These are phyloP conservation scores for Drosophila ficusphila DNA, from an alignment of 1,140 invertebrate genomes.

Conservation along the genomic window DNA sequence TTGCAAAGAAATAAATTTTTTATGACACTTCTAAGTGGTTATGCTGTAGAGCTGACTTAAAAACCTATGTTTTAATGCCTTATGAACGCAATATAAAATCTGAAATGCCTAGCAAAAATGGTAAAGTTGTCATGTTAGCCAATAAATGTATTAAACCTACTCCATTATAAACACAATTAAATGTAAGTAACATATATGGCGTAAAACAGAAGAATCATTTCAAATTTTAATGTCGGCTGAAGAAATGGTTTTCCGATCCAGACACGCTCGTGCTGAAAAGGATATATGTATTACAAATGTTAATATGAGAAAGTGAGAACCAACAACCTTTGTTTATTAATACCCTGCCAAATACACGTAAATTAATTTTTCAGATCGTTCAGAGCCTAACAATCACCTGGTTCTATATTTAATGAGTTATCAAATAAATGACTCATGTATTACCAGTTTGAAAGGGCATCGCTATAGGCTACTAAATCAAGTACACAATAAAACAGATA, in stretches of 20 bases:
- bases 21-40: too few species aligned
- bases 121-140: background rate
- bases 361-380: slow-evolving; percentile 2
- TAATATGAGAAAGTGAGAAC: slow-evolving; percentile 1
- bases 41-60: too few species aligned
- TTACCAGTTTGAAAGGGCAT: background rate
- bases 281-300: slow-evolving; percentile 8
- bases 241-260: background rate
- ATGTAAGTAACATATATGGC: background rate
- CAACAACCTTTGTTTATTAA: background rate
- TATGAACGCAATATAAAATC: too few species aligned
- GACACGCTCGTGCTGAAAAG: slow-evolving; percentile 4
- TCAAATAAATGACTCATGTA: slow-evolving; percentile 32
- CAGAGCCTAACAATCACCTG: slow-evolving; percentile 15
- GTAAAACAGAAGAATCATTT: background rate
- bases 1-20: too few species aligned
- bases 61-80: too few species aligned
- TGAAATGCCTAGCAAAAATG: background rate
- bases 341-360: slow-evolving; percentile 3
- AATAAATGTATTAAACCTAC: background rate
- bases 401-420: background rate
- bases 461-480: slow-evolving; percentile 28
- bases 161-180: too few species aligned
- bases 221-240: slow-evolving; percentile 1
- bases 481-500: slow-evolving; percentile 30